phyloP scores from a whole-genome alignment of 92 coral and sea anemone genomes.

The Metridium senile region DNA sequence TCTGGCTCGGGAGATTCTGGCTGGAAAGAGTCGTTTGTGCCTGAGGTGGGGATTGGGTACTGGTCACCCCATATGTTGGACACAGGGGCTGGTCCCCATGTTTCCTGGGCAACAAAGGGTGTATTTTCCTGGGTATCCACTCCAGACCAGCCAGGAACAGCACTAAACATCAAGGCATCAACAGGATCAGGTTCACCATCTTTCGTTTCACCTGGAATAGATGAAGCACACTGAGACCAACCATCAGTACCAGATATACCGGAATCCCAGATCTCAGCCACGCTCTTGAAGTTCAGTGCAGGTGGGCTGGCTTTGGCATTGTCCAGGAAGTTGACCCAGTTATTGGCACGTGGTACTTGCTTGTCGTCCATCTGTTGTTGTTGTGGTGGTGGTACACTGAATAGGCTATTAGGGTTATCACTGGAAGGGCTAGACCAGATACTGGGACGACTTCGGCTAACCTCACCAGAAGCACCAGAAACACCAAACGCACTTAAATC shows the following conservation, averaged over 20 bases:
- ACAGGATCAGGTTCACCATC: conserved; percentile 70
- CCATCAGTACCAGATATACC: conserved; percentile 85
- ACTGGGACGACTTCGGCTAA: conserved; percentile 25
- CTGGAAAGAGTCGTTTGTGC: conserved; percentile 29
- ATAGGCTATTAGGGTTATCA: conserved; percentile 70
- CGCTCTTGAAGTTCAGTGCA: conserved; percentile 73
- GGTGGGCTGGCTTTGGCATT: conserved; percentile 59
- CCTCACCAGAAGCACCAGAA: conserved; percentile 38
- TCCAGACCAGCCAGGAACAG: conserved; percentile 43
- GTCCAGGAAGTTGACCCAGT: conserved; percentile 98
- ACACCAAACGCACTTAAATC: conserved; percentile 58
- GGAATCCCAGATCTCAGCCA: conserved; percentile 97
- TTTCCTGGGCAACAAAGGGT: conserved; percentile 42
- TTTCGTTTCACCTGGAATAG: conserved; percentile 18
- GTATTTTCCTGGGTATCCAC: conserved; percentile 26
- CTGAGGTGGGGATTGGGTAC: conserved; percentile 36
- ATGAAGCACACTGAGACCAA: conserved; percentile 71
- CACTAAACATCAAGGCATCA: conserved; percentile 77
- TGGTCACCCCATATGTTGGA: conserved; percentile 68
- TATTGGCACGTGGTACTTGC: conserved; percentile 69
- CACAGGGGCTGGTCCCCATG: conserved; percentile 61
- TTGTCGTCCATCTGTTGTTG: conserved; percentile 50
- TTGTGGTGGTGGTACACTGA: conserved; percentile 53
- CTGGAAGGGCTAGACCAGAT: conserved; percentile 38
- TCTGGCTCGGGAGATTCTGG: conserved; percentile 24